Conservation (phyloP, 1,140 invertebrate genomes). For the Aricia agestis region DNA sequence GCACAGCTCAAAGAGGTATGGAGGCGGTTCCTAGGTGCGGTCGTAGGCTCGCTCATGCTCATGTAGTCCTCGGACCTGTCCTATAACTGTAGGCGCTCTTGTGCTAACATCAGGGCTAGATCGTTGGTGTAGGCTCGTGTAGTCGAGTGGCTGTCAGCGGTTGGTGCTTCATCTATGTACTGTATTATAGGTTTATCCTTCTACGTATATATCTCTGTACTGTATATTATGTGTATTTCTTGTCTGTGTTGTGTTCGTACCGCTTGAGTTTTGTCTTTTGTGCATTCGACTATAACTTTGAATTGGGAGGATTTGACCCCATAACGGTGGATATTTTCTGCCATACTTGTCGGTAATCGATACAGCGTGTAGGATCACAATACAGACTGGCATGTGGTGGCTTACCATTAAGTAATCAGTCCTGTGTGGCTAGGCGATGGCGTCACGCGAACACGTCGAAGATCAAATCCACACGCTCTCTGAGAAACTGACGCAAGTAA, state of each 20-base stretch:
- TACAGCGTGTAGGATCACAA: constrained; percentile 43
- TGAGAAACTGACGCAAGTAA: constrained; percentile 82
- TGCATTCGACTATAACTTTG: neutral
- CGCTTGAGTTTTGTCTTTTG: constrained; percentile 31
- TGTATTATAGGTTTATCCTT: constrained; percentile 48
- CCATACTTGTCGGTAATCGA: neutral
- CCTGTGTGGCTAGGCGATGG: constrained; percentile 78
- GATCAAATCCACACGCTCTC: constrained; percentile 81
- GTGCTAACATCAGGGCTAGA: constrained; percentile 35
- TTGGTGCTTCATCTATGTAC: constrained; percentile 74
- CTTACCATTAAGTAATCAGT: constrained; percentile 57
- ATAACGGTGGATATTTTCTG: no score
- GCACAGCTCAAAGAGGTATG: constrained; percentile 95
- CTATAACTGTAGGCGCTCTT: constrained; percentile 4
- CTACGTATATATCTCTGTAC: constrained; percentile 58
- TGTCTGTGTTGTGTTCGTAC: constrained; percentile 63
- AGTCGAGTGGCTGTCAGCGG: constrained; percentile 56
- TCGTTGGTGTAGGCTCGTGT: constrained; percentile 57
- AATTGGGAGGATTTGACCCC: neutral
- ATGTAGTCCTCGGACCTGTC: constrained; percentile 40
- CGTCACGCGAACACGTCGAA: constrained; percentile 80
- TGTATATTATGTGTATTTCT: constrained; percentile 49
- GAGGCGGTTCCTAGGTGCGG: constrained; percentile 55
- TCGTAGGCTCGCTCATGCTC: constrained; percentile 57
- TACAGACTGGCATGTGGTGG: constrained; percentile 47